Base-by-base conservation (phyloP, 1,140 invertebrate species). In the Doryteuthis pealeii region DNA sequence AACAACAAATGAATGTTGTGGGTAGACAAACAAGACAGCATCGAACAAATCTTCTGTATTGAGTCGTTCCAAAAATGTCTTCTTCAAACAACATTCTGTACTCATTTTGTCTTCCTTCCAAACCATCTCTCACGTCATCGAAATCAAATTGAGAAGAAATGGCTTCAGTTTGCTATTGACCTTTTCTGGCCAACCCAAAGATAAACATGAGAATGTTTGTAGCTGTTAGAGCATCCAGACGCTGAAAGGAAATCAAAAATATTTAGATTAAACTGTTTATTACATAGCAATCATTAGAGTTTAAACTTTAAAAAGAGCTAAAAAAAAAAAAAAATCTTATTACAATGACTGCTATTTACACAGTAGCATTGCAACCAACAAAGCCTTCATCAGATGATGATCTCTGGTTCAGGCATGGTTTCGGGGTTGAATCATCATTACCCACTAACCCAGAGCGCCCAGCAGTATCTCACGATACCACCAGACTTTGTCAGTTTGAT, bases 171-270 rank as follows among this genome's bases (percentile, higher is more conserved):
- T 22, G 5, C 18, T 22, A 5, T 62, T 62, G 22, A 62, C 26
- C 18, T 62, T 28, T n/a, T 28, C 18, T 22, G 54, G 18, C 54
- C 22, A 62, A 18, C 77, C 93, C 94, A 95, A 26, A 95, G 86
- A 79, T 92, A 91, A 15, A 96, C 82, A 81, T 95, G 93, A 93
- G 91, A 70, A 95, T 88, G 77, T 93, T 94, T 0, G 93, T 93
- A 70, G 94, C 94, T 49, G 93, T 89, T 82, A 92, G 91, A 6
- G 92, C 88, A 85, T 89, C 90, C 14, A 93, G 89, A 77, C 94
- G 90, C 91, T 93, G 78, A 66, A 89, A 86, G 65, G 77, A 73
- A 74, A 68, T 72, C 26, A 72, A 67, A 73, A 75, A 70, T 71
- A n/a, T n/a, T n/a, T n/a, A n/a, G n/a, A n/a, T n/a, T n/a, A n/a